Base-by-base conservation (phyloP, 2,797 vertebrate species). In the Hyperoplus lanceolatus region DNA sequence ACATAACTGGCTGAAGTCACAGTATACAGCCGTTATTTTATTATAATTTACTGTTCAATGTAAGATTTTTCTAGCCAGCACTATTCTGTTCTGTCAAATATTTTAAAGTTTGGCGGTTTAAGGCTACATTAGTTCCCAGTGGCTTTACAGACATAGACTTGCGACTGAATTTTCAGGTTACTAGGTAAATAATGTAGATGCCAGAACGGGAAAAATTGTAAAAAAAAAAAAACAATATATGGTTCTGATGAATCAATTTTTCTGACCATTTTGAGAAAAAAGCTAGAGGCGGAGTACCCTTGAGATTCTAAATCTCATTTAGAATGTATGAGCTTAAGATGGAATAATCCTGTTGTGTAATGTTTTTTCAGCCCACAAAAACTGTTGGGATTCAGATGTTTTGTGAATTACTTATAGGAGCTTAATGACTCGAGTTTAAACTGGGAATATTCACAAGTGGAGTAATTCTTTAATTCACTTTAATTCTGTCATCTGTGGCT, bases 401-500 rank as follows among this genome's bases (percentile, higher is more conserved):
- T 50, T 21, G 38, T 74, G 18, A 60, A 54, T 69, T 67, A 65
- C 42, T 70, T 61, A 77, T 59, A 74, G 73, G 59, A 74, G 64
- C 55, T 43, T 59, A 70, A 77, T 65, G 46, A 73, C 45, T 74
- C 54, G 58, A 65, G 61, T 61, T 75, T 73, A 68, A 74, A 73
- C 68, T 72, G 53, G 61, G 81, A 85, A 80, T 67, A 11, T 69
- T 69, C 62, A 76, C 63, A 69, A 85, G 73, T 77, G 51, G 80
- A 84, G 71, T 70, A 29, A 29, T 64, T 58, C 66, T 77, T 72
- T 13, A 77, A 81, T 77, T 79, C 16, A 50, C 83, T 84, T 85
- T 71, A 54, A 84, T 82, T 76, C 79, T 59, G 48, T 84, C 87
- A 88, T 88, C 85, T 90, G 86, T 64, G 82, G 80, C 68, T 85